Evolutionary conservation across 35 echinoderm and acorn worm species (phyloP).

Genomic region (Apostichopus japonicus): DNA sequence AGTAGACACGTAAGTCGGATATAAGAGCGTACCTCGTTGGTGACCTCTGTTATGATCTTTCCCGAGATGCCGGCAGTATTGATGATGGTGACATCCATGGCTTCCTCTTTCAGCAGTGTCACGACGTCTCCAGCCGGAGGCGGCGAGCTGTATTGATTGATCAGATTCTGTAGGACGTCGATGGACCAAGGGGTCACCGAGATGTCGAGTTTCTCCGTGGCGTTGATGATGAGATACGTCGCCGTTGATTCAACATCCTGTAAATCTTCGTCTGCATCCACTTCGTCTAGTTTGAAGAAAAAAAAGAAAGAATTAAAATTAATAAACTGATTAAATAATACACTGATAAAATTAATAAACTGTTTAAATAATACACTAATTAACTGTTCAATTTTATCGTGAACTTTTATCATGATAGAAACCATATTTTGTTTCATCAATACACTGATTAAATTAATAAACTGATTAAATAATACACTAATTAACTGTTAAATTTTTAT

Average conservation of each 20-base stretch:
- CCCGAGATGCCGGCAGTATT: constrained; percentile 78
- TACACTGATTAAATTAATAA: too few species aligned
- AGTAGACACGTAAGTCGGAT: too few species aligned
- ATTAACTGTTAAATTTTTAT: too few species aligned
- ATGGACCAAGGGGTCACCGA: constrained; percentile 82
- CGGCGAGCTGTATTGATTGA: constrained; percentile 33
- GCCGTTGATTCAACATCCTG: constrained; percentile 70
- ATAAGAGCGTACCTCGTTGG: constrained; percentile 15
- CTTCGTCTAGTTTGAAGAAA: constrained; percentile 65
- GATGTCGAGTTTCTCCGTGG: constrained; percentile 74
- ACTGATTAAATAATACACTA: too few species aligned
- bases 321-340: neutral
- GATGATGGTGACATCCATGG: constrained; percentile 56
- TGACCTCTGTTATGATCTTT: constrained; percentile 78
- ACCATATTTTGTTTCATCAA: too few species aligned
- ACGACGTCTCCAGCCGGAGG: constrained; percentile 7
- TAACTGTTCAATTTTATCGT: too few species aligned
- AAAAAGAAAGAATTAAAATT: neutral
- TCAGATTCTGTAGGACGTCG: constrained; percentile 73
- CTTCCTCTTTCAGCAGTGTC: constrained; percentile 36
- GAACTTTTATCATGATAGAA: too few species aligned
- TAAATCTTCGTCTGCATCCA: constrained; percentile 68
- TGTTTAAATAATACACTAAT: too few species aligned
- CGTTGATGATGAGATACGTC: constrained; percentile 88
- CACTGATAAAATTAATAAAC: neutral